Conservation (phyloP, 2,888 invertebrate genomes). For the Phalera bucephala region DNA sequence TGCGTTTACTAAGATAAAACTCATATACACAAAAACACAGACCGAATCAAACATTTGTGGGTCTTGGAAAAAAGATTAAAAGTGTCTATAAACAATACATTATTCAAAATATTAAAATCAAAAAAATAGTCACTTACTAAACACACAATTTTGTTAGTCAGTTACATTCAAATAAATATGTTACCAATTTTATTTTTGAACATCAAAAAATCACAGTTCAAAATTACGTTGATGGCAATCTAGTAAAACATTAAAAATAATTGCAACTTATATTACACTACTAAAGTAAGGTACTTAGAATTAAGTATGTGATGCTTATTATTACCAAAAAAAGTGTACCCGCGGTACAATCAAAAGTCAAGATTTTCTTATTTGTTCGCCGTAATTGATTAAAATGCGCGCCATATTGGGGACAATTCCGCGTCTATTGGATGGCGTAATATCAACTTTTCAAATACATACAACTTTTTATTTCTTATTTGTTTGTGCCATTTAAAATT, state of each 20-base stretch:
- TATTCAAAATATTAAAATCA: constrained; percentile 13
- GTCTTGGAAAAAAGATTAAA: constrained; percentile 3
- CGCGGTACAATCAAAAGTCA: constrained; percentile 24
- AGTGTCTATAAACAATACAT: constrained; percentile 13
- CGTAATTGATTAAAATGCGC: too few relatives aligned
- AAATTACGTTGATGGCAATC: constrained; percentile 77
- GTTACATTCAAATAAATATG: constrained; percentile 31
- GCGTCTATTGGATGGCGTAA: too few relatives aligned
- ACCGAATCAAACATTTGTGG: too few relatives aligned
- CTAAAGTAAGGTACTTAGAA: constrained; percentile 55
- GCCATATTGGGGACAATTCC: too few relatives aligned
- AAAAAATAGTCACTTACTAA: constrained; percentile 28
- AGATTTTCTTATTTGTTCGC: constrained; percentile 20
- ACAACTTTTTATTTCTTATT: too few relatives aligned
- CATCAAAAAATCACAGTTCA: constrained; percentile 79
- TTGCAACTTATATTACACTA: constrained; percentile 43
- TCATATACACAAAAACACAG: too few relatives aligned
- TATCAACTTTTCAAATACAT: too few relatives aligned
- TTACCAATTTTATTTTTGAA: constrained; percentile 53
- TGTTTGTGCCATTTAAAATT: too few relatives aligned
- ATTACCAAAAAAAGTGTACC: constrained; percentile 24
- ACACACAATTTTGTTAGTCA: constrained; percentile 44
- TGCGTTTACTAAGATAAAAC: too few relatives aligned
- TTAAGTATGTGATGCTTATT: constrained; percentile 59
- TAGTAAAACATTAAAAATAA: constrained; percentile 43